These are phyloP conservation scores for Enhydra lutris DNA, from an alignment of 2,113 vertebrate genomes.

Conservation along the genomic window DNA sequence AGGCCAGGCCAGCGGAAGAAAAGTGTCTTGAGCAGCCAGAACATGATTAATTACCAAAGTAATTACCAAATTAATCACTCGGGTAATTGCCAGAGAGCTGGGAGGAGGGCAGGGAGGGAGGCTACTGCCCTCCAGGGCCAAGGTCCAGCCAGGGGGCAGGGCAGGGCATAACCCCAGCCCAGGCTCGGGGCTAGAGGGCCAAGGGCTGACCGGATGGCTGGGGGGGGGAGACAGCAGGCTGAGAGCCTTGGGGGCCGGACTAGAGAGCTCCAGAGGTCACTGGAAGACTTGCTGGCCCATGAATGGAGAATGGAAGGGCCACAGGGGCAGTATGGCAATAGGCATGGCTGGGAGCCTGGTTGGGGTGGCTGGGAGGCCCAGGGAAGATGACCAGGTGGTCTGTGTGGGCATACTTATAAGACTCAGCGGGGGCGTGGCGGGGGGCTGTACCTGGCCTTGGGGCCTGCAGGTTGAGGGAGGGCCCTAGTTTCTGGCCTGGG, in stretches of 20 bases:
- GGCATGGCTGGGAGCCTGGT: not conserved
- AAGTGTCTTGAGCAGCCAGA: not conserved
- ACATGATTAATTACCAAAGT: constrained; percentile 58
- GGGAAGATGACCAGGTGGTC: not conserved
- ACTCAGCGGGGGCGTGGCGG: not conserved
- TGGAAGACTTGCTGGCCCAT: not conserved
- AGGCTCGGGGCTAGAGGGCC: not conserved
- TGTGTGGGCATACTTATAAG: not conserved
- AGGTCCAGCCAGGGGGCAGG: not conserved
- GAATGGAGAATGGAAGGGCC: not conserved
- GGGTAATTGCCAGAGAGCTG: constrained; percentile 48
- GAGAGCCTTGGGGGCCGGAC: not conserved
- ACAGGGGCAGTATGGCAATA: not conserved
- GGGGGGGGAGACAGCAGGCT: not conserved
- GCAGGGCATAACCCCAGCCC: not conserved
- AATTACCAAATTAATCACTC: constrained; percentile 63
- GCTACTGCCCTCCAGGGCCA: not conserved
- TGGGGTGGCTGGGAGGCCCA: not conserved
- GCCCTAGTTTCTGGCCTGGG: not conserved
- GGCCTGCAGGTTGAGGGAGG: not conserved
- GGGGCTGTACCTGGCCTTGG: too few relatives aligned
- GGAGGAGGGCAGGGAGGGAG: not conserved
- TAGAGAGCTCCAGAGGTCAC: not conserved
- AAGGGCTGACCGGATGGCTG: not conserved
- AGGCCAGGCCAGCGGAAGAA: not conserved